Evolutionary conservation across 2,888 invertebrate species (phyloP).

Genomic region (Aleiodes testaceus): DNA sequence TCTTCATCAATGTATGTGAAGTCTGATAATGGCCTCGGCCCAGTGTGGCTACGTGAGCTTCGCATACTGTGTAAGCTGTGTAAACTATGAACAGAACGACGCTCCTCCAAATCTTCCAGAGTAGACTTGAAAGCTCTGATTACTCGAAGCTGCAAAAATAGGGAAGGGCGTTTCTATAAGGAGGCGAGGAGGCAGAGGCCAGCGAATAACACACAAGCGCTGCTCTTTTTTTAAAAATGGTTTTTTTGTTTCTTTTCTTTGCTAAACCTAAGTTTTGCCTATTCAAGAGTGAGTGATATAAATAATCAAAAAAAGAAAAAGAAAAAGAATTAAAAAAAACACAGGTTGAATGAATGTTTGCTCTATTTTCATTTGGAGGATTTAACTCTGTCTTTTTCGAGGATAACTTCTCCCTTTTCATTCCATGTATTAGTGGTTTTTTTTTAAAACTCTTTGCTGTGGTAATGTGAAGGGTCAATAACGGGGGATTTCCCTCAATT

Average conservation of each 20-base stretch:
- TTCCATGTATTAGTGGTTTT: conserved; percentile 31
- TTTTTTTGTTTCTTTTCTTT: conserved; percentile 44
- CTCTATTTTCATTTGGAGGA: conserved; percentile 30
- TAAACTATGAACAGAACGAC: conserved; percentile 98
- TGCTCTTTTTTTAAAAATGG: conserved; percentile 56
- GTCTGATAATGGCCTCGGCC: conserved; percentile 85
- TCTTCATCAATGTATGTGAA: conserved; percentile 89
- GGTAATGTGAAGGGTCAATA: conserved; percentile 33
- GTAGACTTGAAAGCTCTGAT: conserved; percentile 99
- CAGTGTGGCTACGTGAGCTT: conserved; percentile 84
- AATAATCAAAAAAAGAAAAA: too few relatives aligned
- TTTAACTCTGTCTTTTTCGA: conserved; percentile 33
- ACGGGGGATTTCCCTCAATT: conserved; percentile 42
- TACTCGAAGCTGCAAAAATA: conserved; percentile 98
- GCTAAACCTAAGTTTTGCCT: conserved; percentile 42
- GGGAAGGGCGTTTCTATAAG: conserved; percentile 74
- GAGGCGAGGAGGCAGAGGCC: conserved; percentile 69
- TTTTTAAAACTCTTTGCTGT: conserved; percentile 33
- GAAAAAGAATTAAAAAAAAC: conserved; percentile 5
- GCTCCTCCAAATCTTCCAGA: conserved; percentile 99
- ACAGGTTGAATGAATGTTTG: conserved; percentile 24
- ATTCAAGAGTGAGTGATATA: conserved; percentile 18
- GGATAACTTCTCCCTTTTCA: conserved; percentile 29
- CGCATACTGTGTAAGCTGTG: conserved; percentile 92
- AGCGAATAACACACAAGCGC: conserved; percentile 69